A percentile compares a stretch with the other conserved stretches of the same genome.
phyloP scores from a whole-genome alignment of 2,888 invertebrate species.

The Lithophane semibrunnea region DNA sequence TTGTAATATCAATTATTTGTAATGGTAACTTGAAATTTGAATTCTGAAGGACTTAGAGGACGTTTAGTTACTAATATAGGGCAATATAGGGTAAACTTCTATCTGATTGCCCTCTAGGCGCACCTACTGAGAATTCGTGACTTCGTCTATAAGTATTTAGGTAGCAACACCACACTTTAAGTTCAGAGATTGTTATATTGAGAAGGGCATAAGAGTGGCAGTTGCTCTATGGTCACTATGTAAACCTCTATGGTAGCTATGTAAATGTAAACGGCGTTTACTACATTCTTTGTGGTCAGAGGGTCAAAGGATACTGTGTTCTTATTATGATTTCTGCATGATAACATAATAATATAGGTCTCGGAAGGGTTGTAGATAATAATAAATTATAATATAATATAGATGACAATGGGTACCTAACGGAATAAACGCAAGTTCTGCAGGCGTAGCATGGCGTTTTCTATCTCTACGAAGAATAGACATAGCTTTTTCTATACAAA shows the following conservation, averaged over 20 bases:
- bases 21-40: conserved; percentile 30
- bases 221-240: conserved; percentile 24
- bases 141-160: conserved; percentile 23
- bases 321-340: not conserved
- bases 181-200: conserved; percentile 60
- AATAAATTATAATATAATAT: too few species aligned
- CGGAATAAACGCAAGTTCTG: too few species aligned
- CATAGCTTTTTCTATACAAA: too few species aligned
- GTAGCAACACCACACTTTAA: conserved; percentile 34
- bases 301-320: conserved; percentile 33
- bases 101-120: conserved; percentile 41
- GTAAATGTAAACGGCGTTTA: conserved; percentile 23
- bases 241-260: conserved; percentile 20
- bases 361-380: too few species aligned
- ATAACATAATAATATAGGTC: too few species aligned
- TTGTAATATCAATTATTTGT: conserved; percentile 18
- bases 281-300: conserved; percentile 40
- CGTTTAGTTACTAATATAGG: not conserved
- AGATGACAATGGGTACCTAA: too few species aligned
- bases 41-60: conserved; percentile 31
- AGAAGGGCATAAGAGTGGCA: conserved; percentile 53
- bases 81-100: conserved; percentile 28
- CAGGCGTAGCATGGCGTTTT: too few species aligned
- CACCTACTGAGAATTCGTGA: conserved; percentile 50
- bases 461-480: too few species aligned